Percentiles rank a stretch among this genome's conserved stretches.
phyloP scores from a whole-genome alignment of 2,888 invertebrate species.

The Eurytoma adleriae region DNA sequence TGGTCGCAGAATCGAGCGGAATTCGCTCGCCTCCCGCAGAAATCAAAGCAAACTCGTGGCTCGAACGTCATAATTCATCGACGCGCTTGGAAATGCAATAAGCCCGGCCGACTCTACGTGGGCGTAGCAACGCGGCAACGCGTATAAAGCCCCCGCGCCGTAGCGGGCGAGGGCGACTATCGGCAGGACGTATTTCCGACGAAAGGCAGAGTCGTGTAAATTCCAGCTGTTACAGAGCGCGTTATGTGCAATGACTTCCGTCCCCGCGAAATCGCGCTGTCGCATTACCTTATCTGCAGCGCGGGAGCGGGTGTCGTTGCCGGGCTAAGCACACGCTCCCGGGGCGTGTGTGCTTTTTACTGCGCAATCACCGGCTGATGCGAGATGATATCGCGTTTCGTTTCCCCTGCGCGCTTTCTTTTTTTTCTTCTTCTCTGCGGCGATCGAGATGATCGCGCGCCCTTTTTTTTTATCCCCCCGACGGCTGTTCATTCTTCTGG shows the following conservation, averaged over 20 bases:
- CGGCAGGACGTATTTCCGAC: conserved; percentile 1
- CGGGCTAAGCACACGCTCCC: neutral
- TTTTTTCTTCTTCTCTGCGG: neutral
- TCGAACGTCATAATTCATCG: too few species aligned
- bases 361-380: neutral
- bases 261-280: conserved; percentile 13
- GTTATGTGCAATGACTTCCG: conserved; percentile 41
- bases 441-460: neutral
- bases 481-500: neutral
- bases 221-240: conserved; percentile 28
- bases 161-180: too few species aligned
- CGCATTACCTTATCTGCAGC: conserved; percentile 39
- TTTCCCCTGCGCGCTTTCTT: neutral
- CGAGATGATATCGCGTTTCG: neutral
- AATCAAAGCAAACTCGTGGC: too few species aligned
- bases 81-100: too few species aligned
- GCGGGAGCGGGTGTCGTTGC: neutral
- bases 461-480: too few species aligned
- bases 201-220: conserved; percentile 6
- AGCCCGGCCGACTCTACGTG: too few species aligned
- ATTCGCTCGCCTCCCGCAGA: too few species aligned
- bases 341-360: neutral
- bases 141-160: too few species aligned
- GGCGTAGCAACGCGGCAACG: too few species aligned
- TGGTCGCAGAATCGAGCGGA: too few species aligned